These are phyloP conservation scores for Xylocopa sonorina DNA, from an alignment of 1,140 invertebrate species.

Conservation along the genomic window DNA sequence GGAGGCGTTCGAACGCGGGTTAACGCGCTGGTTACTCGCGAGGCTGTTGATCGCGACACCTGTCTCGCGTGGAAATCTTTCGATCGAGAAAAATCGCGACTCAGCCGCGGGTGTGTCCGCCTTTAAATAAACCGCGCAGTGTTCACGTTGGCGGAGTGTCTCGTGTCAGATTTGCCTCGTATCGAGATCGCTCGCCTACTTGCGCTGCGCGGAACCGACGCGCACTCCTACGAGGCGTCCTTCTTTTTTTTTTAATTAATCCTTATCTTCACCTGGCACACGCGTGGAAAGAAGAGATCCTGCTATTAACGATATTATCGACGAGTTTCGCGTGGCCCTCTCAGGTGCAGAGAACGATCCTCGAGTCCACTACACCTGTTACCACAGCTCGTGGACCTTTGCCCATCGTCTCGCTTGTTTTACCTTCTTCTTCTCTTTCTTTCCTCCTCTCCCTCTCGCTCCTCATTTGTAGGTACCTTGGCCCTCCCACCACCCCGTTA, in stretches of 20 bases:
- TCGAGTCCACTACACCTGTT: conserved; percentile 53
- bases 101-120: neutral
- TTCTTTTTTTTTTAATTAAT: conserved; percentile 43
- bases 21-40: neutral
- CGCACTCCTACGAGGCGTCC: neutral
- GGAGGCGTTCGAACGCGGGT: neutral
- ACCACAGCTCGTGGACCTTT: conserved; percentile 29
- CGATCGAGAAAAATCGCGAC: neutral
- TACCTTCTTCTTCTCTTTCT: conserved; percentile 10
- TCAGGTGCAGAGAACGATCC: conserved; percentile 43
- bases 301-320: conserved; percentile 54
- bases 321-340: conserved; percentile 32
- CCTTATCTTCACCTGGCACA: conserved; percentile 33
- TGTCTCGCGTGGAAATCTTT: conserved; percentile 3
- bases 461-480: conserved; percentile 61
- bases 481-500: conserved; percentile 54
- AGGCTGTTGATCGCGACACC: conserved; percentile 10
- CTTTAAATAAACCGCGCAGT: neutral
- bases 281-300: conserved; percentile 29
- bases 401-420: conserved; percentile 20
- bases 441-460: neutral
- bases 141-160: neutral
- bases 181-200: neutral
- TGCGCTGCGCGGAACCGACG: neutral
- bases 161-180: neutral